Percentiles rank a stretch among this genome's conserved stretches.
These are phyloP conservation scores for Orcinus orca DNA, from an alignment of 2,113 vertebrate genomes.

Conservation along the genomic window DNA sequence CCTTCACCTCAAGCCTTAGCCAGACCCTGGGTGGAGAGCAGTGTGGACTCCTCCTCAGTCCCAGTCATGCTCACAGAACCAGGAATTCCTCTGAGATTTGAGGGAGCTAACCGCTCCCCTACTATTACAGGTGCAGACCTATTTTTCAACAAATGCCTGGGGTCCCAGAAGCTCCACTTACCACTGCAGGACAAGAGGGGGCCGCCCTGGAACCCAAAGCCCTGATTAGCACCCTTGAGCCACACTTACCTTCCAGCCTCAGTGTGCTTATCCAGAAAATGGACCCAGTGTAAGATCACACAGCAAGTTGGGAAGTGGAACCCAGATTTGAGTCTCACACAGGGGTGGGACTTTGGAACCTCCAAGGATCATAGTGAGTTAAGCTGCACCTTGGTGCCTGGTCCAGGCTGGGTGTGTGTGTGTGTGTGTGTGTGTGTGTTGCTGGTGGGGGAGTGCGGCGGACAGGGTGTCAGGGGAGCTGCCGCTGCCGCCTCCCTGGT, in stretches of 20 bases:
- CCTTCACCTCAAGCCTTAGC: neutral
- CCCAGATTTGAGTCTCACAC: neutral
- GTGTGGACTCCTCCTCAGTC: neutral
- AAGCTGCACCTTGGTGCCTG: conserved; percentile 4
- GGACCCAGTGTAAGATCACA: neutral
- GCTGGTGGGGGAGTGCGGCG: neutral
- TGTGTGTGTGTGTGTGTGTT: neutral
- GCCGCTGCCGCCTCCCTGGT: conserved; percentile 61
- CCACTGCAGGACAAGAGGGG: neutral
- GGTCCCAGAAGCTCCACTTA: neutral
- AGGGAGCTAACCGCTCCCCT: neutral
- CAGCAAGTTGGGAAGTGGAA: neutral
- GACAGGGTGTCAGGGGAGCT: conserved; percentile 64
- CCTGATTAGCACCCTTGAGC: neutral
- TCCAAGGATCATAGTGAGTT: neutral
- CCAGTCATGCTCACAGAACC: neutral
- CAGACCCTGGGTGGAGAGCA: neutral
- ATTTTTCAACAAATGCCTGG: neutral
- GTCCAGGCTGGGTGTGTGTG: neutral
- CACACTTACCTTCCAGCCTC: neutral
- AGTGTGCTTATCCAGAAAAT: neutral
- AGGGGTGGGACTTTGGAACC: neutral
- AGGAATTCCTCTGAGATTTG: neutral
- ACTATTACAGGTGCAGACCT: neutral
- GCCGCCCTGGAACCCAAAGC: neutral